A percentile compares a stretch with the other conserved stretches of the same genome.
These are phyloP conservation scores for Ondatra zibethicus DNA, from an alignment of 2,113 vertebrate genomes.

Conservation along the genomic window DNA sequence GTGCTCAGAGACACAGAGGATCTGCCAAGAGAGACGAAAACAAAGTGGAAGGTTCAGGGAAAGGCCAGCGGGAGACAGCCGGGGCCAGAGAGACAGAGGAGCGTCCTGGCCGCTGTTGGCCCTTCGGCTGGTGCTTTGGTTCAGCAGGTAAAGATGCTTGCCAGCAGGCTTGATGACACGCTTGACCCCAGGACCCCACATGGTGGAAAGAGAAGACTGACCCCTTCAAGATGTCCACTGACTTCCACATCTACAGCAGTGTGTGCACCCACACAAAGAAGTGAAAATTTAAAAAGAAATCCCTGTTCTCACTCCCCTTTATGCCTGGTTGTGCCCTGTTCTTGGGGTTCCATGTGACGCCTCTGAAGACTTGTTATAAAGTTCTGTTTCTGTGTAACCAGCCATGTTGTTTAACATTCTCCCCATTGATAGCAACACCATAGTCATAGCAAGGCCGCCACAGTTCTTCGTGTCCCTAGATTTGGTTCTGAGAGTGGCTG, in stretches of 20 bases:
- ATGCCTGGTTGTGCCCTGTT: not conserved
- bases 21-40: not conserved
- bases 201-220: not conserved
- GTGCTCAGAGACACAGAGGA: not conserved
- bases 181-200: not conserved
- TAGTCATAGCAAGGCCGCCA: not conserved
- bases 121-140: not conserved
- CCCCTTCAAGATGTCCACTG: not conserved
- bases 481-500: not conserved
- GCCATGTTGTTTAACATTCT: not conserved
- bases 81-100: not conserved
- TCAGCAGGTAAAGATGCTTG: not conserved
- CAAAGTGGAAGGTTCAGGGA: not conserved
- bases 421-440: not conserved
- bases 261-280: not conserved
- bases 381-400: not conserved
- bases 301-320: not conserved
- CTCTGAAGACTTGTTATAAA: not conserved
- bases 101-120: not conserved
- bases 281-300: not conserved
- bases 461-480: not conserved
- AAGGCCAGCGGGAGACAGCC: not conserved
- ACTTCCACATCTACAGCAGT: not conserved
- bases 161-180: not conserved
- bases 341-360: not conserved